Evolutionary conservation across 2,113 vertebrate genomes (phyloP), one percentile per base, ranked within the genome.

Genomic region (Alligator mississippiensis): DNA sequence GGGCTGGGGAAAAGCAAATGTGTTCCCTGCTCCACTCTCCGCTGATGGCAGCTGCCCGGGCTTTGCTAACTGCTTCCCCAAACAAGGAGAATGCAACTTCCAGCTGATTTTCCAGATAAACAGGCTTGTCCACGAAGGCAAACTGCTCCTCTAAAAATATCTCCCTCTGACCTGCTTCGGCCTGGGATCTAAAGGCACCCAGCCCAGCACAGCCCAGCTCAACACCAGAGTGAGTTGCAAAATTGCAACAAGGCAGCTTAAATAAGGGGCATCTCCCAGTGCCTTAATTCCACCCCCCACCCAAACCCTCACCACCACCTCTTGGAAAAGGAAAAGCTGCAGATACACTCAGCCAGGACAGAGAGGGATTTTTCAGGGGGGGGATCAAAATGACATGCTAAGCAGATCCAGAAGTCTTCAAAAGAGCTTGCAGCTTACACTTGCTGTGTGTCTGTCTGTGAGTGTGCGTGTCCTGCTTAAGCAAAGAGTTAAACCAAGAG

Each of bases 41-140:
- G 8, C 78, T 90, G 92, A 95, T 94, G 93, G 93, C 93, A 93
- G 95, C 95, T 93, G 79, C 90, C 93, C 90, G 89, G 89, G 87
- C 81, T 96, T 94, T 90, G 70, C 90, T 96, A 90, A 77, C 90
- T 81, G 95, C 75, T 84, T 93, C 93, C 95, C 94, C 95, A 94
- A 97, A 95, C 94, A 94, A 96, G 96, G 92, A 93, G 94, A 96
- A 94, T 84, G 94, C 92, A 95, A 96, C 94, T 96, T 93, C 80
- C 80, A 96, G 95, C 93, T 96, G 96, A 93, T 97, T 96, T 96
- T 96, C 88, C 94, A 96, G 96, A 97, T 95, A 97, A 97, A 97
- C 93, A 95, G 96, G 93, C 96, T 96, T 64, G 91, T 93, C 96
- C 95, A 86, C 96, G 95, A 96, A 96, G 86, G 90, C 91, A 85